Base-by-base conservation (phyloP, 2,113 vertebrate genomes). In the Epinephelus cyanopodus region DNA sequence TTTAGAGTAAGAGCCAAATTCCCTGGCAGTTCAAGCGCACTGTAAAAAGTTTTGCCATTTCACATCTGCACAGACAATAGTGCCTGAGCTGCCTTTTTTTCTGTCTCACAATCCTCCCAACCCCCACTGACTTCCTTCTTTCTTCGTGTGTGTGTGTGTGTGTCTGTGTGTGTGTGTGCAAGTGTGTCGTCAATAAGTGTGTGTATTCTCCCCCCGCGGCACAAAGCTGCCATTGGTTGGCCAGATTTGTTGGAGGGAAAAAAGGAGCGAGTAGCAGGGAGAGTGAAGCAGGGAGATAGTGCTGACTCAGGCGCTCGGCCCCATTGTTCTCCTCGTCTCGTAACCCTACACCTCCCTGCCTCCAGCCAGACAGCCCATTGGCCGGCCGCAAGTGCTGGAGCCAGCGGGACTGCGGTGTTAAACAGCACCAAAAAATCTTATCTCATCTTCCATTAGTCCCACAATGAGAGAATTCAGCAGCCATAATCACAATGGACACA, bases 231-330 rank as follows among this genome's bases (percentile, higher is more conserved):
- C 47, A 93, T 93, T 94, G 92, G 93, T 78, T 83, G 85, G 81
- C 72, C 42, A 61, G 87, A 82, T 86, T 71, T 86, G 84, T 87
- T 84, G 91, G 91, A 91, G 91, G 90, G 89, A 87, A 91, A 86
- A 86, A 88, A 74, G 71, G 60, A 58, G 88, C 71, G 66, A 87
- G 89, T 74, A 83, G 71, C 56, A 74, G 62, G 79, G 73, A 89
- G 89, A 85, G 85, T 2, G 33, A 74, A 77, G 84, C 71, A 42
- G 83, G 47, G 60, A 86, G 84, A 89, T 88, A 91, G 84, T 93
- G 94, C 94, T 94, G 94, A 95, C 92, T 95, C 92, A 94, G 92
- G 89, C 87, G 23, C 69, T 86, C 9, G 67, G 84, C 72, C 92
- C 33, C 86, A 95, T 95, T 95, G 93, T 95, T 95, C 91, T 90